A percentile compares a stretch with the other conserved stretches of the same genome.
Conservation (phyloP, 1,140 invertebrate species). For the Ptiloglossa arizonensis region DNA sequence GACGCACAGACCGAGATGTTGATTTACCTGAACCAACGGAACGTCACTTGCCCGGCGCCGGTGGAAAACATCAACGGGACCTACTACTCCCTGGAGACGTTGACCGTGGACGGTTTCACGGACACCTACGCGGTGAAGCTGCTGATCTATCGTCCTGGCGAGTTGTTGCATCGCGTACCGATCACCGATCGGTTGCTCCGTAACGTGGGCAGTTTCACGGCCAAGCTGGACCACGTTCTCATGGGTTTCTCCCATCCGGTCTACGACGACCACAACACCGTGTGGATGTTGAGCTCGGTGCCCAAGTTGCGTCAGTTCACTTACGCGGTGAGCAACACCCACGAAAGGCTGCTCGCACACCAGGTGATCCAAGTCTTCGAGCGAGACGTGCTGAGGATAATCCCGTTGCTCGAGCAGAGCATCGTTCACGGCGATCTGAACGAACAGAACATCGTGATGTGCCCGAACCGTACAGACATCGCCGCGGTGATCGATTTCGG, state of each 20-base stretch:
- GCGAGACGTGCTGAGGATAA: constrained; percentile 80
- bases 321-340: constrained; percentile 85
- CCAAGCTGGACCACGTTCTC: constrained; percentile 86
- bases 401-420: constrained; percentile 85
- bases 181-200: constrained; percentile 84
- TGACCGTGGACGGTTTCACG: constrained; percentile 65
- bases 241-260: constrained; percentile 87
- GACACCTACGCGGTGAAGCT: constrained; percentile 86
- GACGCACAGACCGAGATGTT: constrained; percentile 88
- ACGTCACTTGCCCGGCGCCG: constrained; percentile 86
- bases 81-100: constrained; percentile 82
- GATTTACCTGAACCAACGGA: constrained; percentile 85
- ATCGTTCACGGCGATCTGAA: constrained; percentile 95
- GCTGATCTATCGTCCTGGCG: constrained; percentile 88
- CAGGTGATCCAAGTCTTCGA: constrained; percentile 87
- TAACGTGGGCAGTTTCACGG: constrained; percentile 87
- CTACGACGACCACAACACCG: constrained; percentile 84
- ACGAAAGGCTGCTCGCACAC: constrained; percentile 83
- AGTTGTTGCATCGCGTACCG: constrained; percentile 84
- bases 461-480: constrained; percentile 70
- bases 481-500: constrained; percentile 90
- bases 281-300: constrained; percentile 88
- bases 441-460: constrained; percentile 92
- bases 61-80: constrained; percentile 85
- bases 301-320: constrained; percentile 87